A percentile compares a stretch with the other conserved stretches of the same genome.
Evolutionary conservation across 2,888 invertebrate genomes (phyloP).

Genomic region (Nephrotoma flavescens): DNA sequence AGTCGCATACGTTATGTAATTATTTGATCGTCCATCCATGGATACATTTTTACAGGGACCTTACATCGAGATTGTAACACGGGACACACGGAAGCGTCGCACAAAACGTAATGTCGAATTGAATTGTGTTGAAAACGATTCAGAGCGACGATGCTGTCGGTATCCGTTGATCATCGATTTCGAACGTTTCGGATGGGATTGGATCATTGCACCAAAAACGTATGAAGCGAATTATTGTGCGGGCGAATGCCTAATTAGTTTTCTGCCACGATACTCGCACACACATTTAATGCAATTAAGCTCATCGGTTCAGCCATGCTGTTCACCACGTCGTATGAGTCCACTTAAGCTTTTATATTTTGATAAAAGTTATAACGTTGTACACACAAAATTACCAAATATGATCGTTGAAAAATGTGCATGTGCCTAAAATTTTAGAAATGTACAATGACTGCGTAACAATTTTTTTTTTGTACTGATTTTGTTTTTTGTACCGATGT

Average conservation of each 20-base stretch:
- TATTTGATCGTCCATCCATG: neutral
- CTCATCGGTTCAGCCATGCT: slow-evolving; percentile 77
- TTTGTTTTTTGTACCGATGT: no score
- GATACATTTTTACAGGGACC: slow-evolving; percentile 19
- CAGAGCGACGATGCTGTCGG: slow-evolving; percentile 81
- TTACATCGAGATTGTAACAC: slow-evolving; percentile 27
- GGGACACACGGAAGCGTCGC: slow-evolving; percentile 38
- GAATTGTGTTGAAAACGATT: slow-evolving; percentile 58
- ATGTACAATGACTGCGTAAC: no score
- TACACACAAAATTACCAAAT: slow-evolving; percentile 75
- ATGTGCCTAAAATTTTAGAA: slow-evolving; percentile 49
- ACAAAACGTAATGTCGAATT: slow-evolving; percentile 65
- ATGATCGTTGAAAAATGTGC: slow-evolving; percentile 93
- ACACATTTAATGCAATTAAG: slow-evolving; percentile 77
- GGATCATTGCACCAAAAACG: slow-evolving; percentile 89
- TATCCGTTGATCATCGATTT: slow-evolving; percentile 90
- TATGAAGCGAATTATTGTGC: slow-evolving; percentile 95
- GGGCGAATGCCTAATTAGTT: slow-evolving; percentile 83
- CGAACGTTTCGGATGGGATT: slow-evolving; percentile 80
- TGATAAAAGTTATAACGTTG: slow-evolving; percentile 74
- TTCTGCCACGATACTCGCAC: slow-evolving; percentile 73
- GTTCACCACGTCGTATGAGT: slow-evolving; percentile 78
- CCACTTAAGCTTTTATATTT: slow-evolving; percentile 85
- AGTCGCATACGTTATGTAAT: slow-evolving; percentile 10
- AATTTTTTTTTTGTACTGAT: no score